These are phyloP conservation scores for Cosmia trapezina DNA, from an alignment of 2,888 invertebrate genomes.

Conservation along the genomic window DNA sequence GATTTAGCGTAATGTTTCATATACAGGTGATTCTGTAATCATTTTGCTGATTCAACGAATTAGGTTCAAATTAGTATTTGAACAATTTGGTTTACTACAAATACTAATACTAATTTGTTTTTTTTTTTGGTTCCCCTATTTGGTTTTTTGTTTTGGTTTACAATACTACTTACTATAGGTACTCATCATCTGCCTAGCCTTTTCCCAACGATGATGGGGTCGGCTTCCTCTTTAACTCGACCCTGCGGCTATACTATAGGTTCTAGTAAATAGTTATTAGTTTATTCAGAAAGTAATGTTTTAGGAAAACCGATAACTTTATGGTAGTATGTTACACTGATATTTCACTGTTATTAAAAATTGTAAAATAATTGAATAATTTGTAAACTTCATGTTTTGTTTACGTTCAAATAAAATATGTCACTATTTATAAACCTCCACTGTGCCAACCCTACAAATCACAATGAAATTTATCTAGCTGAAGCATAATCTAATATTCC, in stretches of 20 bases:
- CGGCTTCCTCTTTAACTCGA: no score
- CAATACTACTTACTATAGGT: no score
- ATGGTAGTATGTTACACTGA: not conserved
- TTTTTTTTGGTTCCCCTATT: no score
- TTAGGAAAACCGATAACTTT: constrained; percentile 4
- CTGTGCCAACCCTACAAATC: constrained; percentile 62
- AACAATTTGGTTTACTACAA: constrained; percentile 6
- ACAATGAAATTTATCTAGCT: constrained; percentile 64
- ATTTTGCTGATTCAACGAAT: constrained; percentile 17
- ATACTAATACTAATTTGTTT: no score
- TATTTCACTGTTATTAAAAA: not conserved
- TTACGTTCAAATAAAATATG: not conserved
- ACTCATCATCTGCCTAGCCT: no score
- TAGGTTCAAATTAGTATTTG: not conserved
- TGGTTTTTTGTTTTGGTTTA: no score
- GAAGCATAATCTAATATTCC: constrained; percentile 65
- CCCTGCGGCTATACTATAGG: no score
- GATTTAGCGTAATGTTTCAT: constrained; percentile 30
- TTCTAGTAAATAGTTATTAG: not conserved
- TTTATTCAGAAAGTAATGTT: constrained; percentile 4
- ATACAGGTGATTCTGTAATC: constrained; percentile 14
- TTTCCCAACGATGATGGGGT: no score
- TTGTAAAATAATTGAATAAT: not conserved
- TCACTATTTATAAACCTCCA: not conserved
- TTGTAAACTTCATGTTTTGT: not conserved